Evolutionary conservation across 2,113 vertebrate species (phyloP).

Genomic region (Rallus limicola): DNA sequence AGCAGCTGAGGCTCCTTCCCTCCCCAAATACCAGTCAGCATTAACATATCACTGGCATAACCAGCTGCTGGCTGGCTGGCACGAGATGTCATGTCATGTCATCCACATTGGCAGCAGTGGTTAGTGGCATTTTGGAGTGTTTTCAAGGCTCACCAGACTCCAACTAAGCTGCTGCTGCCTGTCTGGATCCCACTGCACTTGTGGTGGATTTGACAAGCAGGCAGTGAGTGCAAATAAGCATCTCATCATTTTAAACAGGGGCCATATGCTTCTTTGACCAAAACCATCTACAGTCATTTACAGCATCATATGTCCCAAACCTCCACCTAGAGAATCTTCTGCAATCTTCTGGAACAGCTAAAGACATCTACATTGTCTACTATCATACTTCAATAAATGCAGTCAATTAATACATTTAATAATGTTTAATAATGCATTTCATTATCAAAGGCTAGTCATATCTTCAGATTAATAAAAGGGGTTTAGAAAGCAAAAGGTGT

Average conservation of each 20-base stretch:
- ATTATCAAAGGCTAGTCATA: not conserved
- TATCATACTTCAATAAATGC: not conserved
- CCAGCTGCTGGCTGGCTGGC: not conserved
- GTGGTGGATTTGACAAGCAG: not conserved
- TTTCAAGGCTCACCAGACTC: not conserved
- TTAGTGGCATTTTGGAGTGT: not conserved
- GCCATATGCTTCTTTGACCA: not conserved
- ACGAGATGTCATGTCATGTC: not conserved
- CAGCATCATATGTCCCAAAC: no score
- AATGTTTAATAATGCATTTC: not conserved
- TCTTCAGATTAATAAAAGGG: not conserved
- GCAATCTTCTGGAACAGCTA: not conserved
- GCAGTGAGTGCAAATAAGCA: not conserved
- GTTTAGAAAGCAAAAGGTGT: not conserved
- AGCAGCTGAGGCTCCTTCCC: not conserved
- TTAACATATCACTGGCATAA: not conserved
- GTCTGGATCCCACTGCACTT: not conserved
- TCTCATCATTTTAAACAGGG: not conserved
- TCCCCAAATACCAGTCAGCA: not conserved
- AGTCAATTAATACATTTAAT: not conserved
- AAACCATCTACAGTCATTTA: not conserved
- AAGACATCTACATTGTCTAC: not conserved
- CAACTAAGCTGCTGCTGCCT: not conserved
- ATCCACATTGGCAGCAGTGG: not conserved
- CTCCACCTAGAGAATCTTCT: not conserved